Evolutionary conservation across 2,888 invertebrate species (phyloP), one percentile per base, ranked within the genome.

Genomic region (Troides aeacus): DNA sequence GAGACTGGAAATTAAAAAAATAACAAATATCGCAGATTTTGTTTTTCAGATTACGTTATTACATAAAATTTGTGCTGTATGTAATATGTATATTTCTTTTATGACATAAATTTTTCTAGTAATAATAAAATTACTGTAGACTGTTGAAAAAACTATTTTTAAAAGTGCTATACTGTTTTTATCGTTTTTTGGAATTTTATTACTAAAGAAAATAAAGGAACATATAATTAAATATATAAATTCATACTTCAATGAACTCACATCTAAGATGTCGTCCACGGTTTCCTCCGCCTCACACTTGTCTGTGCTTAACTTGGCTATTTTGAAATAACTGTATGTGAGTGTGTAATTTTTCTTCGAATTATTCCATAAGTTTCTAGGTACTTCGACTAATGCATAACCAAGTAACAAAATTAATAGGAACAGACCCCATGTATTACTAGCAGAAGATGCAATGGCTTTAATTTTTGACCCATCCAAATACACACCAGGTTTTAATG

Each of bases 341-440:
- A 99, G 91, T 64, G 96, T 96, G 79, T 97, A 96, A 62, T 96
- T 97, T 72, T 96, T 95, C 84, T 97, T 97, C 4, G 98, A 96
- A 77, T 96, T 95, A 81, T 97, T 96, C 98, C 99, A 99, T 58
- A 99, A 90, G 74, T 95, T 96, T 70, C 99, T 94, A 0, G 97
- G 97, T 4, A 99, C 97, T 90, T 99, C 99, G 0, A 99, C 99
- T 69, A 99, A 93, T 0, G 99, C 99, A 88, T 99, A 99, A 42
- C 97, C 95, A 24, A 99, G 94, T 73, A 99, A 93, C 30, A 99
- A 91, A 62, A 99, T 97, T 63, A 99, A 92, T 46, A 99, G 92
- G 85, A 99, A 98, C 66, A 99, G 92, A 70, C 99, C 99, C 99
- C 99, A 99, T 0, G 99, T 99, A 85, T 99, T 99, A 81, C 99